phyloP scores from a whole-genome alignment of 2,888 invertebrate species.

The Hirtodrosophila cameraria region DNA sequence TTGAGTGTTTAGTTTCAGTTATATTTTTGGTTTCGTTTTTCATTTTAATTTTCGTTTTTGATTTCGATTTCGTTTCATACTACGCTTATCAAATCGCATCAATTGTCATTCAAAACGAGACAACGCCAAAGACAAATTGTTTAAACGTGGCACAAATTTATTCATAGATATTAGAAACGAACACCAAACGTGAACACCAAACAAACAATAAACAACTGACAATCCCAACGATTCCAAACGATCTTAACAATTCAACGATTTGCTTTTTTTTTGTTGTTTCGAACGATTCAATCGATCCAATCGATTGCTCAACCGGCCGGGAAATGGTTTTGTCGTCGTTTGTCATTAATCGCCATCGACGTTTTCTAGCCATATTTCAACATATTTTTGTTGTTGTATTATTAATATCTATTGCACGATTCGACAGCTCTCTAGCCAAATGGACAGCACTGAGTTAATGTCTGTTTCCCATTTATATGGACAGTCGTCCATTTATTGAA shows the following conservation, averaged over 20 bases:
- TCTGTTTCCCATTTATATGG: constrained; percentile 19
- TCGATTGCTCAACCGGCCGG: constrained; percentile 56
- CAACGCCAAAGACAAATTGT: constrained; percentile 50
- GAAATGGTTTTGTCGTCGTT: constrained; percentile 66
- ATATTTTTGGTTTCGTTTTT: constrained; percentile 29
- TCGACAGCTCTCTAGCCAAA: constrained; percentile 43
- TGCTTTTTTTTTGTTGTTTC: too few relatives aligned
- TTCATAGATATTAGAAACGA: constrained; percentile 42
- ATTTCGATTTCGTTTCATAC: constrained; percentile 27
- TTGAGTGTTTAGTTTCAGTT: constrained; percentile 13
- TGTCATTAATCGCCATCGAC: constrained; percentile 56
- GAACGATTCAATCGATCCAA: constrained; percentile 19
- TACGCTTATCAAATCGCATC: constrained; percentile 44
- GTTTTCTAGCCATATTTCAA: constrained; percentile 48
- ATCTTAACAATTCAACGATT: constrained; percentile 30
- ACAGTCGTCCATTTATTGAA: constrained; percentile 19
- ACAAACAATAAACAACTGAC: constrained; percentile 46
- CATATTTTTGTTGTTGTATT: too few relatives aligned
- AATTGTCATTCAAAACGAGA: constrained; percentile 51
- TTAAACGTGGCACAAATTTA: constrained; percentile 54
- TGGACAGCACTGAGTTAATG: constrained; percentile 26
- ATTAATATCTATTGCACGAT: constrained; percentile 60
- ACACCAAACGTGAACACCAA: constrained; percentile 52
- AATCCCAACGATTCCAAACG: constrained; percentile 24
- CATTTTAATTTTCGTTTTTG: constrained; percentile 10